Conservation (phyloP, 2,888 invertebrate species). For the Argynnis bischoffii region DNA sequence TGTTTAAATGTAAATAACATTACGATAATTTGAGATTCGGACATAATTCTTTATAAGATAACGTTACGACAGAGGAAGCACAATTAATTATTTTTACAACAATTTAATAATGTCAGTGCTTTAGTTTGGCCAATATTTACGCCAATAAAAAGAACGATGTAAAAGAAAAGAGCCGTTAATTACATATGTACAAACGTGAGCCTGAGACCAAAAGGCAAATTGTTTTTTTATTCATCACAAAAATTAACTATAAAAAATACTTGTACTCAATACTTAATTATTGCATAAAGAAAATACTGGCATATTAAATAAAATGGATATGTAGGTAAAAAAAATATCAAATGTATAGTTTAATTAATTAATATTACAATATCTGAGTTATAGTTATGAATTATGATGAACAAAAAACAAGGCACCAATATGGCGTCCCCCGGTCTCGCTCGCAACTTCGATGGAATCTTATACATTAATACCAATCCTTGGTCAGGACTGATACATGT, state of each 20-base stretch:
- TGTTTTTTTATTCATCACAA: slow-evolving; percentile 66
- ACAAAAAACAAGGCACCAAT: slow-evolving; percentile 71
- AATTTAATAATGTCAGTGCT: slow-evolving; percentile 39
- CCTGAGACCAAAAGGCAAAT: slow-evolving; percentile 66
- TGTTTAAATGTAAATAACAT: slow-evolving; percentile 15
- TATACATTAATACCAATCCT: slow-evolving; percentile 71
- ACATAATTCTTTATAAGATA: slow-evolving; percentile 29
- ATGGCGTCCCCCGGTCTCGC: slow-evolving; percentile 74
- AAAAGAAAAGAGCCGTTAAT: slow-evolving; percentile 65
- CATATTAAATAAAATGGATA: slow-evolving; percentile 8
- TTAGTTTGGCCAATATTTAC: slow-evolving; percentile 28
- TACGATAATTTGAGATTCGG: slow-evolving; percentile 38
- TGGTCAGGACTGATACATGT: slow-evolving; percentile 67
- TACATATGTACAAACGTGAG: slow-evolving; percentile 78
- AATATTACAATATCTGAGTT: slow-evolving; percentile 12
- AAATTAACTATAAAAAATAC: slow-evolving; percentile 25
- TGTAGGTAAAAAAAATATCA: slow-evolving; percentile 13
- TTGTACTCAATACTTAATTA: slow-evolving; percentile 9
- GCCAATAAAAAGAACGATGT: slow-evolving; percentile 45
- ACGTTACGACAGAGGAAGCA: slow-evolving; percentile 25
- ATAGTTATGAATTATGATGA: slow-evolving; percentile 57
- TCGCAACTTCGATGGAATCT: slow-evolving; percentile 67
- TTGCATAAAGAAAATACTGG: neutral
- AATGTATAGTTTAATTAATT: slow-evolving; percentile 5
- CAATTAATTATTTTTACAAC: slow-evolving; percentile 28